Evolutionary conservation across 2,797 vertebrate species (phyloP).

Genomic region (Gymnodraco acuticeps): DNA sequence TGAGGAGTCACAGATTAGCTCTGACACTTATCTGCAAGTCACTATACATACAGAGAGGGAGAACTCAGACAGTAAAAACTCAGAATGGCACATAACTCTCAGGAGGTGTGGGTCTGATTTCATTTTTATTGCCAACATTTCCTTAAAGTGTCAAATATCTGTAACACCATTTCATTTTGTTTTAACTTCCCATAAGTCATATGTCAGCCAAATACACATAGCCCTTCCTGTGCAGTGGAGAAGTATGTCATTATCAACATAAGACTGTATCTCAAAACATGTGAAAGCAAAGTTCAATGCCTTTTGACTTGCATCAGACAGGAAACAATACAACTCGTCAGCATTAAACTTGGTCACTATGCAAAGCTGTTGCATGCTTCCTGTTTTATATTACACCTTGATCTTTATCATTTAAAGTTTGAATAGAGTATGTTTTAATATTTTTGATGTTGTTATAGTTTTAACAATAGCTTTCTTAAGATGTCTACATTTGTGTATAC

Average conservation of each 20-base stretch:
- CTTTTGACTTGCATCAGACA: background rate
- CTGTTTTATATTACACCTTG: background rate
- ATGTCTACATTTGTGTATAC: too few relatives aligned
- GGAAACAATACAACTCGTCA: slow-evolving; percentile 23
- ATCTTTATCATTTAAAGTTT: slow-evolving; percentile 4
- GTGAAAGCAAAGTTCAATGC: background rate
- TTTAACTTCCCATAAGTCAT: background rate
- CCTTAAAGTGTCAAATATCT: background rate
- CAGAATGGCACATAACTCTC: too few relatives aligned
- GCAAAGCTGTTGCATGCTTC: background rate
- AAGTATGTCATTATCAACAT: slow-evolving; percentile 3
- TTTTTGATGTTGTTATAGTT: background rate
- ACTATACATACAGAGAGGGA: slow-evolving; percentile 10
- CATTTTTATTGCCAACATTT: background rate
- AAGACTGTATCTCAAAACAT: background rate
- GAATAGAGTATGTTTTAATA: background rate
- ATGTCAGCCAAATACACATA: background rate
- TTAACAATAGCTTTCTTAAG: too few relatives aligned
- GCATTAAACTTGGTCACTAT: background rate
- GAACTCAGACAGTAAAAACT: background rate
- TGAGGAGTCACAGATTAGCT: slow-evolving; percentile 45
- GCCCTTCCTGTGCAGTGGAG: background rate
- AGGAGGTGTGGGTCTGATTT: background rate
- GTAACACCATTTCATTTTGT: background rate
- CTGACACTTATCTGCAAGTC: slow-evolving; percentile 51